Evolutionary conservation across 35 echinoderm and acorn worm genomes (phyloP).

Genomic region (Apostichopus japonicus): DNA sequence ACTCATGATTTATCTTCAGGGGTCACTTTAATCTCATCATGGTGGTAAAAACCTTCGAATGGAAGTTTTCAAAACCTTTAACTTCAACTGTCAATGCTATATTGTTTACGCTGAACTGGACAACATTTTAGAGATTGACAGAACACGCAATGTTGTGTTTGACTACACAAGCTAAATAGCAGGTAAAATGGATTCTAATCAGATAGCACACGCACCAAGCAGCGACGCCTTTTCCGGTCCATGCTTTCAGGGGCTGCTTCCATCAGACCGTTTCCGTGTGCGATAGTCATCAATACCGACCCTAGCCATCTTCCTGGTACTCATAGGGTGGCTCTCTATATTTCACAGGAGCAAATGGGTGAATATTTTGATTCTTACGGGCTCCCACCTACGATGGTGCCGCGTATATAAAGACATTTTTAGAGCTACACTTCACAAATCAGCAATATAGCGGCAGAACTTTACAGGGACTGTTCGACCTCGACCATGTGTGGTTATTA

Average conservation of each 20-base stretch:
- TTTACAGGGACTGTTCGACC: slow-evolving; percentile 7
- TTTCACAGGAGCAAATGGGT: neutral
- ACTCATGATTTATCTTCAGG: slow-evolving; percentile 55
- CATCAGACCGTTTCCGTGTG: neutral
- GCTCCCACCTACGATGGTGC: neutral
- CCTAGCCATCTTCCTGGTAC: neutral
- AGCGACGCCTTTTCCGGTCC: neutral
- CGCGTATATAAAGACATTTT: neutral
- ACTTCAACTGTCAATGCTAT: slow-evolving; percentile 52
- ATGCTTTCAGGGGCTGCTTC: neutral
- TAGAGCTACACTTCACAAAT: neutral
- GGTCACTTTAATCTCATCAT: slow-evolving; percentile 64
- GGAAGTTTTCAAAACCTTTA: slow-evolving; percentile 44
- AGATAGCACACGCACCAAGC: neutral
- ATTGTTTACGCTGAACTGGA: slow-evolving; percentile 54
- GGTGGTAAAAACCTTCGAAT: slow-evolving; percentile 64
- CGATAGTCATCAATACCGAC: slow-evolving; percentile 12
- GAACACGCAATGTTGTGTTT: too few species aligned
- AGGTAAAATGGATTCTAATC: neutral
- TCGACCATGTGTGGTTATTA: slow-evolving; percentile 14
- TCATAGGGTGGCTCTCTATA: neutral
- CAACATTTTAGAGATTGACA: too few species aligned
- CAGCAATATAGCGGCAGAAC: neutral
- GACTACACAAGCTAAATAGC: neutral
- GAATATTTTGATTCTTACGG: slow-evolving; percentile 32